Evolutionary conservation across 2,888 invertebrate species (phyloP).

Genomic region (Lasioglossum oenotherae): DNA sequence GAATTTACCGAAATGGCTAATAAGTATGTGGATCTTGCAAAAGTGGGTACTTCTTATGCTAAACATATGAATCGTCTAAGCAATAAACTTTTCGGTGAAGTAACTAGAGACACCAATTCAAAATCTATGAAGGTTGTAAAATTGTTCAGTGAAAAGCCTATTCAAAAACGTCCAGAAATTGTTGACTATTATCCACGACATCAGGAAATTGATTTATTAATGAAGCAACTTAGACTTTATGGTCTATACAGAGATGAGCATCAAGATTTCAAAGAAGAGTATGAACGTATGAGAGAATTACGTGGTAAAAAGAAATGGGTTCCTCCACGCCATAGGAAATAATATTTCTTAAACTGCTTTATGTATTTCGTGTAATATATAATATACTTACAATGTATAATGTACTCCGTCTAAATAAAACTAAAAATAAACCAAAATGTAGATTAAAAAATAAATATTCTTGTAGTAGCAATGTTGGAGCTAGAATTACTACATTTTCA

Average conservation of each 20-base stretch:
- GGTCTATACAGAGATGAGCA: slow-evolving; percentile 95
- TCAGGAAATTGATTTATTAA: slow-evolving; percentile 90
- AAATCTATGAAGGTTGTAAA: slow-evolving; percentile 93
- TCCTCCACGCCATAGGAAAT: slow-evolving; percentile 84
- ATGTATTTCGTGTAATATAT: slow-evolving; percentile 14
- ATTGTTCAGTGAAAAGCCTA: slow-evolving; percentile 91
- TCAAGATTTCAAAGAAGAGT: slow-evolving; percentile 95
- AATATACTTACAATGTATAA: slow-evolving; percentile 16
- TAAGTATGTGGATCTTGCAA: slow-evolving; percentile 89
- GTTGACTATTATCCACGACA: slow-evolving; percentile 95
- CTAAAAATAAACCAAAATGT: slow-evolving; percentile 25
- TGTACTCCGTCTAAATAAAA: slow-evolving; percentile 28
- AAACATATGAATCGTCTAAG: slow-evolving; percentile 94
- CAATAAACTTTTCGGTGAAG: slow-evolving; percentile 95
- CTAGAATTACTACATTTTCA: slow-evolving; percentile 48
- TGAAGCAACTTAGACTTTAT: slow-evolving; percentile 90
- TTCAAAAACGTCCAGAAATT: slow-evolving; percentile 90
- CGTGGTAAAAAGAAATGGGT: slow-evolving; percentile 88
- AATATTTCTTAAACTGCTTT: background rate
- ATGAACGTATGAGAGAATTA: slow-evolving; percentile 90
- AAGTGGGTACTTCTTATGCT: slow-evolving; percentile 91
- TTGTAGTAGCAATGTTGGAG: slow-evolving; percentile 16
- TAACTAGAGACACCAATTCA: slow-evolving; percentile 90
- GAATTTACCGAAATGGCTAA: slow-evolving; percentile 84
- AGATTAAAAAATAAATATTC: background rate